These are phyloP conservation scores for Agrotis exclamationis DNA, from an alignment of 2,888 invertebrate genomes.

Conservation along the genomic window DNA sequence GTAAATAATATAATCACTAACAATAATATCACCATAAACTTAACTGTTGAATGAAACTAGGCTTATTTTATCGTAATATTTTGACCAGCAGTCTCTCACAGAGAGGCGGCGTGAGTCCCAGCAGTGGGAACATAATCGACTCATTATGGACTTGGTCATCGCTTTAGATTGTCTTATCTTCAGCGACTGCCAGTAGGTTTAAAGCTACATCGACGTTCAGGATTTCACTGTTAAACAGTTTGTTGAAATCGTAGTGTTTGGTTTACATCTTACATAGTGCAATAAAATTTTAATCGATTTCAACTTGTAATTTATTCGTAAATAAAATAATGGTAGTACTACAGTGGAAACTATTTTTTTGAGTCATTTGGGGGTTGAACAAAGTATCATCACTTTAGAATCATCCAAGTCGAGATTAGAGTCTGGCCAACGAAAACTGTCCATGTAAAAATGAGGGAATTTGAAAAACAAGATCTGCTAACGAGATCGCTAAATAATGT, in stretches of 20 bases:
- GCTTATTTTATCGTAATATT: conserved; percentile 1
- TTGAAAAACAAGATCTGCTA: too few relatives aligned
- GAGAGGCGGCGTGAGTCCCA: background rate
- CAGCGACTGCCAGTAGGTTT: background rate
- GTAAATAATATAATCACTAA: conserved; percentile 45
- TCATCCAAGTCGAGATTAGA: background rate
- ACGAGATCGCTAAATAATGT: too few relatives aligned
- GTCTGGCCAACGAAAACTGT: too few relatives aligned
- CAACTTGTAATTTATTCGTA: background rate
- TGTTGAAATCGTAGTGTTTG: background rate
- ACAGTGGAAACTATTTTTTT: too few relatives aligned
- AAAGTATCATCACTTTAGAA: background rate
- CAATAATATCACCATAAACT: conserved; percentile 56
- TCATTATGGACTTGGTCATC: background rate
- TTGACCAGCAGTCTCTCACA: background rate
- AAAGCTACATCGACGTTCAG: background rate
- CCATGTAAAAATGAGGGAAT: too few relatives aligned
- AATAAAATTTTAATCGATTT: background rate
- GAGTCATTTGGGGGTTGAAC: too few relatives aligned
- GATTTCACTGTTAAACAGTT: background rate
- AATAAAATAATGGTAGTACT: too few relatives aligned
- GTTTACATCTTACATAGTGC: background rate
- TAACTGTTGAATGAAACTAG: conserved; percentile 36
- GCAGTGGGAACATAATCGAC: background rate
- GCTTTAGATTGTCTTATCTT: background rate